Percentiles rank a stretch among this genome's conserved stretches.
phyloP scores from a whole-genome alignment of 2,888 invertebrate species.

The Acronicta aceris region DNA sequence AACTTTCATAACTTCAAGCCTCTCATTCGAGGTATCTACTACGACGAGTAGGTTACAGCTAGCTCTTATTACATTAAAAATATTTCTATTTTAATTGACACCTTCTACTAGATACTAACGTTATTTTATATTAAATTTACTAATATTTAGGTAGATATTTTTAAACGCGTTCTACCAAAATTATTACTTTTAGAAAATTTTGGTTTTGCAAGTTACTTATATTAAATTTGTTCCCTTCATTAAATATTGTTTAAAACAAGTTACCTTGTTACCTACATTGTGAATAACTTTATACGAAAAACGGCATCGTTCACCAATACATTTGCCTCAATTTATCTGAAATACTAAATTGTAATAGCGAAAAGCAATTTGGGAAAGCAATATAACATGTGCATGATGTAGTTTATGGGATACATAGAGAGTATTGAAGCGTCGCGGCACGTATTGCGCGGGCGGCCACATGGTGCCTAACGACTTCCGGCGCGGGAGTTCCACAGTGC shows the following conservation, averaged over 20 bases:
- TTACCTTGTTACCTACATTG: conserved; percentile 10
- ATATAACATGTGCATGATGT: conserved; percentile 54
- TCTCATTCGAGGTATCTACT: conserved; percentile 17
- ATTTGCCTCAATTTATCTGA: conserved; percentile 47
- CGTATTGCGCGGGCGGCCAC: conserved; percentile 43
- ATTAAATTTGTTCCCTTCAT: not conserved
- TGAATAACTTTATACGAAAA: conserved; percentile 3
- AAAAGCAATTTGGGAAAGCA: conserved; percentile 63
- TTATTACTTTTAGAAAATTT: conserved; percentile 3
- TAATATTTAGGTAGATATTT: no score
- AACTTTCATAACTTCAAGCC: conserved; percentile 35
- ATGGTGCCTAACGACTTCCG: conserved; percentile 78
- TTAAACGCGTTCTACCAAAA: conserved; percentile 9
- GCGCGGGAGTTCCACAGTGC: conserved; percentile 73
- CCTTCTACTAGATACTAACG: no score
- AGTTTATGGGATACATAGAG: conserved; percentile 40
- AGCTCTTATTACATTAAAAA: conserved; percentile 31
- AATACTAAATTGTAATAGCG: conserved; percentile 49
- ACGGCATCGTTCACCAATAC: conserved; percentile 36
- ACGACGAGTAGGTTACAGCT: conserved; percentile 4
- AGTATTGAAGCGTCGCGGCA: conserved; percentile 29
- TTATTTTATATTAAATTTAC: no score
- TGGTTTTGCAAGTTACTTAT: no score
- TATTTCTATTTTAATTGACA: conserved; percentile 35
- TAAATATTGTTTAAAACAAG: conserved; percentile 4